Conservation (phyloP, 2,113 vertebrate species). For the Melanerpes formicivorus region DNA sequence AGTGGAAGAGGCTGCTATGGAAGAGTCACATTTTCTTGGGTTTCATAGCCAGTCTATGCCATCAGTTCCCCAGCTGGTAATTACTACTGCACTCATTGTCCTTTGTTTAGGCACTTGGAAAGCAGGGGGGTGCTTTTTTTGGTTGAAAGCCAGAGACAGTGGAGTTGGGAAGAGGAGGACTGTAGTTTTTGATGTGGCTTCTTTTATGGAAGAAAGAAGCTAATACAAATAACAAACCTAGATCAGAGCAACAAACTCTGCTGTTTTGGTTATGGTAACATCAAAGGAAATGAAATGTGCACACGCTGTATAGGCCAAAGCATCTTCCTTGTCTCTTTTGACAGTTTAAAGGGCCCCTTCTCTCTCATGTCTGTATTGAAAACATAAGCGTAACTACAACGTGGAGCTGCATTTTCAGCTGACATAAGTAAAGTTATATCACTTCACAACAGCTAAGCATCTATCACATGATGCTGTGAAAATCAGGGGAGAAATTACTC, state of each 20-base stretch:
- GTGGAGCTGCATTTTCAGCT: background rate
- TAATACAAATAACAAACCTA: background rate
- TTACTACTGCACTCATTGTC: background rate
- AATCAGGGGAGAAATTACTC: background rate
- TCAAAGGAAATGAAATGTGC: background rate
- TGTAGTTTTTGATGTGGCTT: background rate
- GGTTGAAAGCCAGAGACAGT: background rate
- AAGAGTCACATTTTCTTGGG: background rate
- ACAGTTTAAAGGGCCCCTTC: background rate
- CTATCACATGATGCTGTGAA: background rate
- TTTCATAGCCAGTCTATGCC: background rate
- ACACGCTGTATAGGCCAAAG: background rate
- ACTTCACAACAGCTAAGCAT: background rate
- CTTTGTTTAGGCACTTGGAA: conserved; percentile 17
- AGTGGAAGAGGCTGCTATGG: background rate
- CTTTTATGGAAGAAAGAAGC: background rate
- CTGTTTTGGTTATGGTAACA: background rate
- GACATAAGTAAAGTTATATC: background rate
- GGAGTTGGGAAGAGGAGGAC: conserved; percentile 24
- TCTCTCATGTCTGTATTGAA: background rate
- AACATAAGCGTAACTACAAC: background rate
- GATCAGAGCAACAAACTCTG: background rate
- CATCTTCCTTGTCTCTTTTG: background rate
- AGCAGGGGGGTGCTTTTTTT: background rate
- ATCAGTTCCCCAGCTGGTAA: background rate